A percentile compares a stretch with the other conserved stretches of the same genome.
These are phyloP conservation scores for Heterochromis multidens DNA, from an alignment of 2,113 vertebrate species.

Conservation along the genomic window DNA sequence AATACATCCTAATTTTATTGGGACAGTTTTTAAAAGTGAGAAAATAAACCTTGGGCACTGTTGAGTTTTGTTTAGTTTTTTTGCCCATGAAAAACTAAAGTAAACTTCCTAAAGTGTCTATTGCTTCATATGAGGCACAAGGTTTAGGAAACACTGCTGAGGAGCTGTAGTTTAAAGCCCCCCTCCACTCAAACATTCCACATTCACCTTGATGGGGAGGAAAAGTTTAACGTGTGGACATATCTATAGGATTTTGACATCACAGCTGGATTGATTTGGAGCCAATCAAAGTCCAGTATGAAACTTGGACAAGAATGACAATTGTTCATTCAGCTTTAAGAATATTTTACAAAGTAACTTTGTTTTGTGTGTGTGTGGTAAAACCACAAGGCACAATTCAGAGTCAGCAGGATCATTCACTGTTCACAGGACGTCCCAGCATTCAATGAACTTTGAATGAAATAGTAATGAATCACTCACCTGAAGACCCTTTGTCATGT, in stretches of 20 bases:
- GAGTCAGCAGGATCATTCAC: neutral
- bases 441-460: neutral
- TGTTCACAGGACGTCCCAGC: no score
- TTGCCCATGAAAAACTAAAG: neutral
- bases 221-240: neutral
- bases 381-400: neutral
- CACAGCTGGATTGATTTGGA: no score
- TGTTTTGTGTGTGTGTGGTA: neutral
- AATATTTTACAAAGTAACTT: no score
- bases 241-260: neutral
- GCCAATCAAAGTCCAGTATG: neutral
- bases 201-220: neutral
- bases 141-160: neutral
- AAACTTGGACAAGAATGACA: neutral
- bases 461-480: neutral
- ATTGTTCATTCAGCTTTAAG: no score
- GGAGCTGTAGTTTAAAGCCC: neutral
- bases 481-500: neutral
- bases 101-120: neutral
- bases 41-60: no score
- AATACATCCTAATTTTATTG: no score
- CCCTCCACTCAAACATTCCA: neutral
- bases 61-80: neutral
- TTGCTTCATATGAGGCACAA: neutral
- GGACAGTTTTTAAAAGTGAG: no score